Conservation (phyloP, 35 echinoderm and acorn worm genomes). For the Stichopus chloronotus region DNA sequence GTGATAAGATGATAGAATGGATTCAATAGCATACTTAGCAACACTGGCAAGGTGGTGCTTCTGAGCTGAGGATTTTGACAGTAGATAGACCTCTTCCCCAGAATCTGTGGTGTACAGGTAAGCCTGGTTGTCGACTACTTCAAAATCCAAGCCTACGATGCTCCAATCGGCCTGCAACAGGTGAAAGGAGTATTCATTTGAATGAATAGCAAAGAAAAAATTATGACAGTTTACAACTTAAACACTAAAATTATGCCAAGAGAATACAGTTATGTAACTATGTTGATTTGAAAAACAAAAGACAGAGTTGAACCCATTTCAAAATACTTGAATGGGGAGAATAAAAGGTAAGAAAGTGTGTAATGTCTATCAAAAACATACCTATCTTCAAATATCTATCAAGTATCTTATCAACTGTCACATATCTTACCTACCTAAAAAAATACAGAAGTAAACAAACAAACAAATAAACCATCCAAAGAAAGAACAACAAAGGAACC, state of each 20-base stretch:
- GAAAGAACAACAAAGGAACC: too few species aligned
- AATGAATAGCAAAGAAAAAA: background rate
- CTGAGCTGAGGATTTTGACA: constrained; percentile 74
- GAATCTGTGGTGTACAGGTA: constrained; percentile 82
- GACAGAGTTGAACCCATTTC: background rate
- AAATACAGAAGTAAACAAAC: too few species aligned
- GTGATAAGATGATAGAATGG: too few species aligned
- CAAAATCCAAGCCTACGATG: constrained; percentile 72
- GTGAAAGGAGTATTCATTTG: background rate
- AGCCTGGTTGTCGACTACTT: constrained; percentile 84
- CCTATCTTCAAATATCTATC: too few species aligned
- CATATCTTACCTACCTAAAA: too few species aligned
- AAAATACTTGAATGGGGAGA: background rate
- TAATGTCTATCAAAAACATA: too few species aligned
- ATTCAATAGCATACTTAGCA: constrained; percentile 62
- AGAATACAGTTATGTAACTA: too few species aligned
- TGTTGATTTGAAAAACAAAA: too few species aligned
- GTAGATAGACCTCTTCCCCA: constrained; percentile 60
- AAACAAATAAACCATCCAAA: too few species aligned
- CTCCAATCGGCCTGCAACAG: constrained; percentile 79
- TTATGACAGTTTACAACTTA: background rate
- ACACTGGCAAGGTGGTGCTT: constrained; percentile 93
- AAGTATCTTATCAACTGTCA: too few species aligned
- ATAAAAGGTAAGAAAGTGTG: too few species aligned
- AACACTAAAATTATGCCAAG: too few species aligned